Evolutionary conservation across 2,888 invertebrate species (phyloP).

Genomic region (Actias luna): DNA sequence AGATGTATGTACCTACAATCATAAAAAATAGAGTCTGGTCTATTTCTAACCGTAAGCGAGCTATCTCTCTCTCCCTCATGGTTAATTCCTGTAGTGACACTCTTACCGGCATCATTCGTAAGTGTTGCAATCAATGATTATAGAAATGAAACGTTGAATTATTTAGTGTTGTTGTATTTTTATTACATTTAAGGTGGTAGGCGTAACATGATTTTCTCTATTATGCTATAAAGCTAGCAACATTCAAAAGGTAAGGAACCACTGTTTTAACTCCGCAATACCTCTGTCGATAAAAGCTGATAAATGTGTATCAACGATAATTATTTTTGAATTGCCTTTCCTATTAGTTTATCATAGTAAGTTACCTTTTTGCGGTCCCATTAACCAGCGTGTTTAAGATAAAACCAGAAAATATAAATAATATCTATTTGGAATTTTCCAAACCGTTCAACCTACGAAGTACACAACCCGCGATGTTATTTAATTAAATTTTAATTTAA

Average conservation of each 20-base stretch:
- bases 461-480: slow-evolving; percentile 24
- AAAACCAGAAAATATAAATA: slow-evolving; percentile 34
- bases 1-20: too few relatives aligned
- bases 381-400: slow-evolving; percentile 57
- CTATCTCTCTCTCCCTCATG: too few relatives aligned
- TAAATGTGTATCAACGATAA: slow-evolving; percentile 45
- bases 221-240: background rate
- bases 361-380: slow-evolving; percentile 47
- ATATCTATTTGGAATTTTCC: slow-evolving; percentile 66
- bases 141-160: too few relatives aligned
- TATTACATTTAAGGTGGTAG: too few relatives aligned
- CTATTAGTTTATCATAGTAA: slow-evolving; percentile 65
- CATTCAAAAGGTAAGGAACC: background rate
- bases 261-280: background rate
- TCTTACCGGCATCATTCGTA: too few relatives aligned
- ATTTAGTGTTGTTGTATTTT: too few relatives aligned
- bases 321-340: slow-evolving; percentile 55
- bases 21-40: too few relatives aligned
- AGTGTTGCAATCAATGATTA: too few relatives aligned
- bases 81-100: too few relatives aligned
- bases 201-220: too few relatives aligned
- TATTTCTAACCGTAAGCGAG: too few relatives aligned
- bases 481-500: slow-evolving; percentile 46
- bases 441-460: slow-evolving; percentile 24
- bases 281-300: slow-evolving; percentile 37